Percentiles rank a stretch among this genome's conserved stretches.
phyloP scores from a whole-genome alignment of 2,888 invertebrate species.

The Anodontia alba region DNA sequence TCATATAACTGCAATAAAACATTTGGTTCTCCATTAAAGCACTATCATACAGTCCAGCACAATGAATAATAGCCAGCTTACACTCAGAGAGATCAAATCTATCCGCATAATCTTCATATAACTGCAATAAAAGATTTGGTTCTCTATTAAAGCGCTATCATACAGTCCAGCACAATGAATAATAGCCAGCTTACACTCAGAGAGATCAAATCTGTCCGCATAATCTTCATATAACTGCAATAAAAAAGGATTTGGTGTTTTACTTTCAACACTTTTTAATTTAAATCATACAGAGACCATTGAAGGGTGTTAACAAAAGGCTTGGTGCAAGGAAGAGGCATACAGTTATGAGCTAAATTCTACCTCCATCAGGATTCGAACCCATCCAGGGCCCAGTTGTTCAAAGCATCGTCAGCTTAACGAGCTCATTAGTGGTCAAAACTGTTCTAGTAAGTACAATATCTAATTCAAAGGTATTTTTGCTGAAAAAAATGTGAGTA shows the following conservation, averaged over 20 bases:
- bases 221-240: conserved; percentile 94
- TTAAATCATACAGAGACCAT: not conserved
- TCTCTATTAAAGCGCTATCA: conserved; percentile 94
- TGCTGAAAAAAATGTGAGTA: too few relatives aligned
- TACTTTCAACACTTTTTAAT: conserved; percentile 85
- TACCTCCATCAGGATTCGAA: too few relatives aligned
- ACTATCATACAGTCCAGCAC: conserved; percentile 96
- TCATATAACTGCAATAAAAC: conserved; percentile 90
- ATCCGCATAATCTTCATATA: conserved; percentile 97
- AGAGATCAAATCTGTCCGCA: conserved; percentile 94
- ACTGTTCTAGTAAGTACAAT: too few relatives aligned
- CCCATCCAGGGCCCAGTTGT: too few relatives aligned
- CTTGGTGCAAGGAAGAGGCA: too few relatives aligned
- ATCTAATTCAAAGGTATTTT: too few relatives aligned
- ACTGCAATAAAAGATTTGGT: conserved; percentile 87
- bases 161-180: conserved; percentile 97
- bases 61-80: conserved; percentile 97
- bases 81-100: conserved; percentile 96
- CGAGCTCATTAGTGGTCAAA: too few relatives aligned
- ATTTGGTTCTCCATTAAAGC: conserved; percentile 92
- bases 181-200: conserved; percentile 97
- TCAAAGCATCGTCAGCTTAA: too few relatives aligned
- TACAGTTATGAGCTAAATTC: too few relatives aligned
- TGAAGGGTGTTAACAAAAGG: not conserved
- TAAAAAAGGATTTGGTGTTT: conserved; percentile 89